phyloP scores from a whole-genome alignment of 2,888 invertebrate genomes.

The Ectropis crepuscularia region DNA sequence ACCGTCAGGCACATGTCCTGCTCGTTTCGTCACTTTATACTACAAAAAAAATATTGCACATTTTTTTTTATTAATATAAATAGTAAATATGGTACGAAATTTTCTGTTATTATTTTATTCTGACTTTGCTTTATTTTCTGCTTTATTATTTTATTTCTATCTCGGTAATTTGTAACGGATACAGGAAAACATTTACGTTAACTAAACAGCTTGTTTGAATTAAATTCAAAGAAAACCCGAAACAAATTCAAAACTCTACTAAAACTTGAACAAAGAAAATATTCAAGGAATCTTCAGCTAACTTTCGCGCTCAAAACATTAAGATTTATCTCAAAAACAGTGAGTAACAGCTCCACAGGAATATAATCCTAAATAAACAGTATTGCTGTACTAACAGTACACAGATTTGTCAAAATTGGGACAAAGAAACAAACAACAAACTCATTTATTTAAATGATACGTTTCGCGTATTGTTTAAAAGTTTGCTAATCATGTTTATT shows the following conservation, averaged over 20 bases:
- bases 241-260: slow-evolving; percentile 28
- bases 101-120: too few relatives aligned
- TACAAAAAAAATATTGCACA: too few relatives aligned
- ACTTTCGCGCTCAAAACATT: slow-evolving; percentile 28
- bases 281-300: slow-evolving; percentile 21
- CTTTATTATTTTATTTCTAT: too few relatives aligned
- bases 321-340: slow-evolving; percentile 31
- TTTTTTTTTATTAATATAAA: too few relatives aligned
- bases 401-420: neutral
- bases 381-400: neutral
- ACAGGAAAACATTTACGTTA: neutral
- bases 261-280: slow-evolving; percentile 16
- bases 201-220: slow-evolving; percentile 11
- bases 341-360: slow-evolving; percentile 27
- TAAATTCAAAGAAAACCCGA: slow-evolving; percentile 15
- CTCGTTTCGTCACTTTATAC: too few relatives aligned
- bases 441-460: neutral
- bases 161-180: too few relatives aligned
- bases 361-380: slow-evolving; percentile 2
- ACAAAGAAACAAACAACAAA: neutral
- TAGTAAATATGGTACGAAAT: too few relatives aligned
- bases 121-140: too few relatives aligned
- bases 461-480: neutral
- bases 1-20: too few relatives aligned
- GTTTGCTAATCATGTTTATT: too few relatives aligned